Percentiles rank a stretch among this genome's conserved stretches.
Evolutionary conservation across 2,113 vertebrate genomes (phyloP).

Genomic region (Scolopax mira): DNA sequence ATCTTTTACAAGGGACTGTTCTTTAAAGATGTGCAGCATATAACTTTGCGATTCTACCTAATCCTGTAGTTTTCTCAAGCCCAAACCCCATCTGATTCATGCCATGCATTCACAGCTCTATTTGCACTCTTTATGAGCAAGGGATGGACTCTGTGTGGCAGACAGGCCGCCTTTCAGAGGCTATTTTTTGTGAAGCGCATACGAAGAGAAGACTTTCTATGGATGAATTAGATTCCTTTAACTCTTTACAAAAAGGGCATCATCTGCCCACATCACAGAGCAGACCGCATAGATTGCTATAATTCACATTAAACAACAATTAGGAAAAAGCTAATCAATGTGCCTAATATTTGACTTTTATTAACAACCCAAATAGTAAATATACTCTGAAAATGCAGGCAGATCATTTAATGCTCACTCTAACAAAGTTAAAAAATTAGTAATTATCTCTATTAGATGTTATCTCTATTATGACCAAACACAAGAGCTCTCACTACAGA

Average conservation of each 20-base stretch:
- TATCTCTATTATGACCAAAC: not conserved
- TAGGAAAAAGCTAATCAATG: not conserved
- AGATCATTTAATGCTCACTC: not conserved
- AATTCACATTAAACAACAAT: not conserved
- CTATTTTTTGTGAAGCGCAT: not conserved
- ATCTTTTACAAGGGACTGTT: not conserved
- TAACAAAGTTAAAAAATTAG: not conserved
- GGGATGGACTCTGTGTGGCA: not conserved
- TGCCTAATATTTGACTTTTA: not conserved
- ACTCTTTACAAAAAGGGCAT: not conserved
- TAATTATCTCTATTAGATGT: not conserved
- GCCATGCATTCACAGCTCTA: not conserved
- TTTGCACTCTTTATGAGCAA: not conserved
- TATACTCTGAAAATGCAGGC: not conserved
- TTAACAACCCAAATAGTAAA: not conserved
- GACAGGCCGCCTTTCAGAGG: not conserved
- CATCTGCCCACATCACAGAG: not conserved
- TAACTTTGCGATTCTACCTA: not conserved
- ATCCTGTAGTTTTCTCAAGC: not conserved
- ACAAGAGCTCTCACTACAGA: not conserved
- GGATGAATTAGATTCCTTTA: not conserved
- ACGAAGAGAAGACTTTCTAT: not conserved
- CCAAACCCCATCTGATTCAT: not conserved
- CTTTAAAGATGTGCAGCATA: not conserved
- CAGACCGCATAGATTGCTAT: not conserved